Conservation (phyloP, 2,797 vertebrate species). For the Scolopax rusticola region DNA sequence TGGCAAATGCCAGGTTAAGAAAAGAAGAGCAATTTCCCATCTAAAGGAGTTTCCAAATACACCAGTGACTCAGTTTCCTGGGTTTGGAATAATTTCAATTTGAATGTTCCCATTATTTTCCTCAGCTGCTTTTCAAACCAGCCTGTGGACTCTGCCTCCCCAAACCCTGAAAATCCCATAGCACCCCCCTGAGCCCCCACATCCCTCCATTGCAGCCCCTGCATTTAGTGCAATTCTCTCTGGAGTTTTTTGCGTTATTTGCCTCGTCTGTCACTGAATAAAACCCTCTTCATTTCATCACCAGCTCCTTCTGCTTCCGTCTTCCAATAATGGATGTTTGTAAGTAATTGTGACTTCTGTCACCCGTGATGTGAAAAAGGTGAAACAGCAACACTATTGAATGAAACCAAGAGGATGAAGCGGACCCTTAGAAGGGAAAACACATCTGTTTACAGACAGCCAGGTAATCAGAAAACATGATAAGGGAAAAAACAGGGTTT, state of each 20-base stretch:
- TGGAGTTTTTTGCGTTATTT: background rate
- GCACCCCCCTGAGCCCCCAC: background rate
- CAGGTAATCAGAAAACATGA: background rate
- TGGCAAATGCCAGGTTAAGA: background rate
- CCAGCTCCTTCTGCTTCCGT: background rate
- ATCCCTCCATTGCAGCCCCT: background rate
- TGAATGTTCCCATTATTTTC: background rate
- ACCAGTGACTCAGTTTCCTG: background rate
- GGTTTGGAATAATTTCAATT: background rate
- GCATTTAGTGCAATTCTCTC: background rate
- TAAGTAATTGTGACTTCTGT: background rate
- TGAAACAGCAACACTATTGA: background rate
- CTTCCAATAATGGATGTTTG: background rate
- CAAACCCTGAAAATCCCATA: background rate
- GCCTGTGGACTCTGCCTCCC: background rate
- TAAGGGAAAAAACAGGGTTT: background rate
- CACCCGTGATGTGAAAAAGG: background rate
- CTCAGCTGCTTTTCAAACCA: background rate
- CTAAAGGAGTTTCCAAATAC: background rate
- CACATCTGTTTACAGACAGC: background rate
- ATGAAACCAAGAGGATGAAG: background rate
- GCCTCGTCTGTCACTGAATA: background rate
- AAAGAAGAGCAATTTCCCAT: background rate
- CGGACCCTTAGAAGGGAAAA: background rate
- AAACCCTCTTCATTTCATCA: background rate